Evolutionary conservation across 2,888 invertebrate species (phyloP).

Genomic region (Aspidiotus rigidus): DNA sequence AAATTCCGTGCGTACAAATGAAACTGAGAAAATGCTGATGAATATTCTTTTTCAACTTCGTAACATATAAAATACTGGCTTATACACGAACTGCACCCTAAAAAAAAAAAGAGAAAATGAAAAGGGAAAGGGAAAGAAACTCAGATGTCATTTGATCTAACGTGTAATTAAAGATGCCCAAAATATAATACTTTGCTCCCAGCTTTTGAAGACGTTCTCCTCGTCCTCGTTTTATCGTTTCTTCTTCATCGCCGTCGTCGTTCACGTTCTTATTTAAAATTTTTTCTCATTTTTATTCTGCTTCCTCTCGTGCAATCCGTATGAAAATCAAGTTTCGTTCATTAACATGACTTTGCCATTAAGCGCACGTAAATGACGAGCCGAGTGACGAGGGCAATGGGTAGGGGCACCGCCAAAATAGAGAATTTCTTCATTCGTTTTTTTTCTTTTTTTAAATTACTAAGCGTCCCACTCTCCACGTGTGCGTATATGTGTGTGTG

Average conservation of each 20-base stretch:
- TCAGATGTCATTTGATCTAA: slow-evolving; percentile 19
- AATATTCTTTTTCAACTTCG: too few species aligned
- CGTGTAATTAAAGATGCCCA: slow-evolving; percentile 30
- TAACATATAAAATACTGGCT: too few species aligned
- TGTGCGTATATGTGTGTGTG: slow-evolving; percentile 26
- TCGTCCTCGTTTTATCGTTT: neutral
- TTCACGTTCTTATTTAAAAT: neutral
- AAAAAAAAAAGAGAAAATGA: too few species aligned
- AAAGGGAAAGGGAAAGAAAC: too few species aligned
- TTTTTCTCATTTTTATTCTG: slow-evolving; percentile 20
- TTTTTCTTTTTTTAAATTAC: slow-evolving; percentile 34
- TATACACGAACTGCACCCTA: too few species aligned
- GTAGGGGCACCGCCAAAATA: too few species aligned
- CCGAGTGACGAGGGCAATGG: neutral
- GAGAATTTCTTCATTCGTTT: slow-evolving; percentile 20
- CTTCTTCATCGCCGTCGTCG: neutral
- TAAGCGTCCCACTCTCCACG: slow-evolving; percentile 32
- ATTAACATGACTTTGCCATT: slow-evolving; percentile 39
- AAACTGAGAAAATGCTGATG: too few species aligned
- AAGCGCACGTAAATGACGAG: slow-evolving; percentile 31
- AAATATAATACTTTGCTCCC: slow-evolving; percentile 21
- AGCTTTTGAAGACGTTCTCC: slow-evolving; percentile 12
- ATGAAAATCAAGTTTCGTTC: slow-evolving; percentile 38
- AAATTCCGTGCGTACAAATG: too few species aligned
- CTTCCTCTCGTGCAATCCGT: slow-evolving; percentile 33